A percentile compares a stretch with the other conserved stretches of the same genome.
Conservation (phyloP, 2,113 vertebrate species). For the Dasypus novemcinctus region DNA sequence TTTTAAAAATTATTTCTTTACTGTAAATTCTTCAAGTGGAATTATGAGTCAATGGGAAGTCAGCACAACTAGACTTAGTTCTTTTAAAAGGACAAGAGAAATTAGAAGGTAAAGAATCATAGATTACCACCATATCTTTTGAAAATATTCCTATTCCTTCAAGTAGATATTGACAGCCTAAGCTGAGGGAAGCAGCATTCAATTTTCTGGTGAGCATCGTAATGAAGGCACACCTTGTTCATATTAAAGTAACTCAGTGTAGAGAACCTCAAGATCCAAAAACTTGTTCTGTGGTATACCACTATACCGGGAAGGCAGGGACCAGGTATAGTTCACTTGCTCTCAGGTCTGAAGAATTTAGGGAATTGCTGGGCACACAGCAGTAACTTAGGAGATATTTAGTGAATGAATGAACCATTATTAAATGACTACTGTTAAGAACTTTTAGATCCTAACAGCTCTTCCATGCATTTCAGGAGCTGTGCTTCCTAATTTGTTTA, state of each 20-base stretch:
- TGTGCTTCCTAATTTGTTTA: background rate
- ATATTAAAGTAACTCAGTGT: background rate
- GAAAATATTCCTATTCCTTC: background rate
- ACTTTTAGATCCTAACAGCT: background rate
- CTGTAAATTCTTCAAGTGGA: background rate
- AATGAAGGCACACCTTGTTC: background rate
- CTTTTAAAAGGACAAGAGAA: background rate
- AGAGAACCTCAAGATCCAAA: background rate
- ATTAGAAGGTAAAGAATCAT: background rate
- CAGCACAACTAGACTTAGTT: background rate
- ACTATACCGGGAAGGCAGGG: background rate
- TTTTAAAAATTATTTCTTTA: background rate
- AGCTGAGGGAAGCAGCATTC: background rate
- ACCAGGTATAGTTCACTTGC: background rate
- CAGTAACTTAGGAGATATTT: background rate
- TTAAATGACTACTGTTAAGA: background rate
- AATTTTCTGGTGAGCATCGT: background rate
- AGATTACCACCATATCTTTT: background rate
- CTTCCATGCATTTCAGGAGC: background rate
- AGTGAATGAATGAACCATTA: background rate
- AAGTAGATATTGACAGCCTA: background rate
- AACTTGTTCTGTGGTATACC: background rate
- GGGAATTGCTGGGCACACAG: background rate
- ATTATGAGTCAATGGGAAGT: background rate
- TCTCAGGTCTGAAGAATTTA: background rate